Base-by-base conservation (phyloP, 2,113 vertebrate species). In the Myotis davidii region DNA sequence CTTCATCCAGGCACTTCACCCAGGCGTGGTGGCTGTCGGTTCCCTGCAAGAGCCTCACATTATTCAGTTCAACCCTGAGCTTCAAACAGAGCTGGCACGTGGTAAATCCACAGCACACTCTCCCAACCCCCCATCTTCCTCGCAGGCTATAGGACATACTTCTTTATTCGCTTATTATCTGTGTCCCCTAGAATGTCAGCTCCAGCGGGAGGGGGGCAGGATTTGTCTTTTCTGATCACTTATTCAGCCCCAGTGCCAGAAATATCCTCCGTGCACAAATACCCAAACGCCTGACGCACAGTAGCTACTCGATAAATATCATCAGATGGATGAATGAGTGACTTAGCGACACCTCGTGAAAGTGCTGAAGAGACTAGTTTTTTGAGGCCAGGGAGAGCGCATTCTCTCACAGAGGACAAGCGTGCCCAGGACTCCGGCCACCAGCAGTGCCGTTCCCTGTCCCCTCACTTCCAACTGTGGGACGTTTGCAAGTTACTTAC, bases 281-380 rank as follows among this genome's bases (percentile, higher is more conserved):
- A 9, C 29, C 69, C 1, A 1, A 0, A 14, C 0, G 2, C n/a
- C n/a, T 4, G 20, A 14, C 29, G 6, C 8, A 4, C 6, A 9
- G 14, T 6, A 48, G 76, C 32, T 14, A 11, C 21, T 23, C 2
- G 0, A 1, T 16, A 8, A 34, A 3, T 0, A 23, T 32, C n/a
- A 45, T 9, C 27, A 1, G 9, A 0, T 0, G 3, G 29, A 25
- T 74, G 13, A 13, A 8, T 0, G 10, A 29, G 3, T 10, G 45
- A 3, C 8, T 70, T 20, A 16, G 34, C 0, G 3, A 37, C 23
- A 0, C 29, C 37, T 9, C 0, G n/a, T 25, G 82, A 61, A 18
- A 42, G 11, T 1, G 34, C 59, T 10, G 29, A 61, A 42, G 45
- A 0, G 39, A 34, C 9, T 27, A 3, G n/a, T 45, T 20, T 4